Evolutionary conservation across 1,140 invertebrate genomes (phyloP).

Genomic region (Ceratosolen fusciceps): DNA sequence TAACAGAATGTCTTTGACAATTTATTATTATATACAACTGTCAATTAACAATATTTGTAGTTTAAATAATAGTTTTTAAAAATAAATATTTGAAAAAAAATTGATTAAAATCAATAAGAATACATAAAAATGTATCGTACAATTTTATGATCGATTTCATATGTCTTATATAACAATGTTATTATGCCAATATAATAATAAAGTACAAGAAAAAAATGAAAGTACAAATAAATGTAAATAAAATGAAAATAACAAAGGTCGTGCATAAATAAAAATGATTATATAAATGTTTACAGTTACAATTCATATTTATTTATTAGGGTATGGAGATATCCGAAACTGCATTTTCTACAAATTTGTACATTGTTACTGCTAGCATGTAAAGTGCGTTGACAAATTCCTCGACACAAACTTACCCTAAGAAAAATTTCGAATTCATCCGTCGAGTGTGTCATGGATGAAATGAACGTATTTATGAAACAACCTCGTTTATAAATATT

Average conservation of each 20-base stretch:
- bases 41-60: background rate
- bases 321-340: background rate
- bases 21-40: slow-evolving; percentile 19
- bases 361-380: background rate
- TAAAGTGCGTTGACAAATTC: background rate
- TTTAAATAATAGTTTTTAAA: background rate
- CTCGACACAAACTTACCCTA: background rate
- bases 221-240: background rate
- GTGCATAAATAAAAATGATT: background rate
- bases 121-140: background rate
- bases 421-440: background rate
- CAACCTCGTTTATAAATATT: background rate
- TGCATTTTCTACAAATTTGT: slow-evolving; percentile 22
- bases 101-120: background rate
- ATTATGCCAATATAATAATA: background rate
- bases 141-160: background rate
- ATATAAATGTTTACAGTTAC: background rate
- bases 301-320: slow-evolving; percentile 12
- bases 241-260: background rate
- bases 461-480: background rate
- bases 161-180: background rate
- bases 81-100: background rate
- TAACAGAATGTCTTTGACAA: background rate
- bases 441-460: background rate
- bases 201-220: background rate